Evolutionary conservation across 2,113 vertebrate species (phyloP).

Genomic region (Rhadina sibilatrix): DNA sequence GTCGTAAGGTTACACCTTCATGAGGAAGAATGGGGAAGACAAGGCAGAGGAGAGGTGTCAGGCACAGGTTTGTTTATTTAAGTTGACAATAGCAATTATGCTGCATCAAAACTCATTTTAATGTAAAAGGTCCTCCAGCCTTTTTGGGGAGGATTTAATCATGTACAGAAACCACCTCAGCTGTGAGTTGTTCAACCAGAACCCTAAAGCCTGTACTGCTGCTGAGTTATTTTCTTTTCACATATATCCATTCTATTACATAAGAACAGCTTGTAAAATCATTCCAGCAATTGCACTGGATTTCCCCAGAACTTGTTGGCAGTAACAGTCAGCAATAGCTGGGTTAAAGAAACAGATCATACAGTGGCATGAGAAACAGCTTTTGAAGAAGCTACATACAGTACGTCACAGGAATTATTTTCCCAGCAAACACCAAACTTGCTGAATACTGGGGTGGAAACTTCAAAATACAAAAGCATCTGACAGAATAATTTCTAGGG

Average conservation of each 20-base stretch:
- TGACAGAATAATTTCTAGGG: background rate
- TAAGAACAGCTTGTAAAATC: background rate
- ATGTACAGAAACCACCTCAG: background rate
- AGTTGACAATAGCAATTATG: background rate
- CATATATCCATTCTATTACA: background rate
- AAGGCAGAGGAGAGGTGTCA: background rate
- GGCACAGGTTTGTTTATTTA: background rate
- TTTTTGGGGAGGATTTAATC: background rate
- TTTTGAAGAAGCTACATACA: background rate
- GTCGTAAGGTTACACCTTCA: conserved; percentile 84
- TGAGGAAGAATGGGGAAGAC: background rate
- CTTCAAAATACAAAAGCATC: background rate
- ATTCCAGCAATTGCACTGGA: background rate
- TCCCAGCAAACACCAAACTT: background rate
- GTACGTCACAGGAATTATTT: background rate
- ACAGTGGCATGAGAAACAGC: background rate
- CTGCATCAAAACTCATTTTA: background rate
- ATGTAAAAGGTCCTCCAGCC: background rate
- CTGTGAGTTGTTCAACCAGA: background rate
- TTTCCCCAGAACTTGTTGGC: background rate
- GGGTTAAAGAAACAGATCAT: background rate
- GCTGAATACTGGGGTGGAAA: background rate
- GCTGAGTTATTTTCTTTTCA: background rate
- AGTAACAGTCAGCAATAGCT: fast-evolving
- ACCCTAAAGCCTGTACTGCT: background rate